Evolutionary conservation across 2,888 invertebrate genomes (phyloP).

Genomic region (Cheilosia impressa): DNA sequence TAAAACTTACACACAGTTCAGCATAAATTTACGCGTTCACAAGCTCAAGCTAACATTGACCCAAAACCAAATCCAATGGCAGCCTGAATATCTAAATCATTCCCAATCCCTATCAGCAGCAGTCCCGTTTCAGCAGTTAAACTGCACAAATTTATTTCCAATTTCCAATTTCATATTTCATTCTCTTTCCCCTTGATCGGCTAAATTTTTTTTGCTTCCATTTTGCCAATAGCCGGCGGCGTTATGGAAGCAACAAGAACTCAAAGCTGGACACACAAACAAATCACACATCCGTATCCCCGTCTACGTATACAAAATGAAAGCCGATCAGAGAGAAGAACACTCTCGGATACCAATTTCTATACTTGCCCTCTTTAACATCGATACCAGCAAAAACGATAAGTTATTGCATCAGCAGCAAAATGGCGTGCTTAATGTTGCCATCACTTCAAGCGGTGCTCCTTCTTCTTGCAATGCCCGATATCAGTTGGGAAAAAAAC

Average conservation of each 20-base stretch:
- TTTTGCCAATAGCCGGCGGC: not conserved
- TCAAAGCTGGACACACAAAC: slow-evolving; percentile 1
- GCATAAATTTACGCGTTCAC: too few species aligned
- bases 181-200: slow-evolving; percentile 9
- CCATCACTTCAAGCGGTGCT: slow-evolving; percentile 2
- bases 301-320: slow-evolving; percentile 13
- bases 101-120: not conserved
- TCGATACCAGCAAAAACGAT: slow-evolving; percentile 44
- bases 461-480: slow-evolving; percentile 1
- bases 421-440: slow-evolving; percentile 51
- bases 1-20: too few species aligned
- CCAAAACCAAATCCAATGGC: not conserved
- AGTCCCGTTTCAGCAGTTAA: not conserved
- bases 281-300: not conserved
- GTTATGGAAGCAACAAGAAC: slow-evolving; percentile 18
- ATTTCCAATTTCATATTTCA: slow-evolving; percentile 42
- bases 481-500: slow-evolving; percentile 26
- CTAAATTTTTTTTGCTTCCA: not conserved
- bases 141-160: slow-evolving; percentile 6
- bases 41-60: too few species aligned
- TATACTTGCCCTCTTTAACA: slow-evolving; percentile 9
- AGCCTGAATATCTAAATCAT: not conserved
- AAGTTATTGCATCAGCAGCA: slow-evolving; percentile 63
- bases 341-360: slow-evolving; percentile 24
- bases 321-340: slow-evolving; percentile 33